Evolutionary conservation across 2,888 invertebrate species (phyloP), one percentile per base, ranked within the genome.

Genomic region (Panzeria rudis): DNA sequence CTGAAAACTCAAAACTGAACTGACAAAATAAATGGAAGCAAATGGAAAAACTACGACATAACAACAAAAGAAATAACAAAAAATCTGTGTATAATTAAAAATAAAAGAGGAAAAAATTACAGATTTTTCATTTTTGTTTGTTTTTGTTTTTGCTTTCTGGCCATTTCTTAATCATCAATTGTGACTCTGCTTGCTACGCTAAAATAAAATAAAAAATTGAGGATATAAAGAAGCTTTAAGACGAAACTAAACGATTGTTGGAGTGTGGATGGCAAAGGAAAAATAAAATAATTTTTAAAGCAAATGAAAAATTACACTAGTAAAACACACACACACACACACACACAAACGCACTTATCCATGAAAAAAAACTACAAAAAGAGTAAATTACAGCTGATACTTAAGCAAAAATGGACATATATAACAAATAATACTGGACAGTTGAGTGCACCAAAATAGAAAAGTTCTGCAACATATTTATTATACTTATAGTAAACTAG

Each of bases 201-300:
- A n/a, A 29, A 29, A 29, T 29, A 50, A 50, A 61, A 25, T 3
- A 35, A 68, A 77, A 13, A 47, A 7, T 23, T 54, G 23, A 71
- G 41, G 15, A 81, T 78, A 78, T 64, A 44, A 76, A 66, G 72
- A 84, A 77, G 62, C 62, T 80, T 72, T 52, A 41, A 86, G 68
- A 62, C 69, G 54, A 69, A 62, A 84, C 77, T 80, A 79, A 83
- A 68, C 72, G 83, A 72, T 82, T 44, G 75, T 78, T 80, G 76
- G 61, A 52, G 76, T 86, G 77, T 29, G n/a, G n/a, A 54, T 72
- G 73, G 29, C 11, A 15, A 85, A 64, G 20, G n/a, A 59, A 64
- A 44, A 73, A 35, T 25, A 11, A 59, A 64, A 64, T 77, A 52
- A 71, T 68, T 20, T 89, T 88, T 86, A 81, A 89, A 89, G 88